phyloP scores from a whole-genome alignment of 2,888 invertebrate genomes.

The Therioaphis trifolii region DNA sequence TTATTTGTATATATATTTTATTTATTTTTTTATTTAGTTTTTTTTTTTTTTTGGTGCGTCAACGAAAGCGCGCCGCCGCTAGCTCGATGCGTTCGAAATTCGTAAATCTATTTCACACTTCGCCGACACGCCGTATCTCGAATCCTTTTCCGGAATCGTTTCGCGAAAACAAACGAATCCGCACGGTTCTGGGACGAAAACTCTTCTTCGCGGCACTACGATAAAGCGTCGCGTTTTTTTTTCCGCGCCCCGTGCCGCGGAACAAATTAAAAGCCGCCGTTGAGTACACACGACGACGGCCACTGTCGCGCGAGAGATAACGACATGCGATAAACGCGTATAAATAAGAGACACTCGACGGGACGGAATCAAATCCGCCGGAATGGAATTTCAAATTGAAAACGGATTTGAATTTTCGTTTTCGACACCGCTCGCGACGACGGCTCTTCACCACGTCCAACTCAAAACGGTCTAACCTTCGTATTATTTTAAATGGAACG shows the following conservation, averaged over 20 bases:
- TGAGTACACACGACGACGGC: background rate
- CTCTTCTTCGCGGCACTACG: background rate
- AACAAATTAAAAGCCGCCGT: constrained; percentile 20
- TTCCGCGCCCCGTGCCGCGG: background rate
- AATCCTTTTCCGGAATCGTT: constrained; percentile 11
- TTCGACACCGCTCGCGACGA: background rate
- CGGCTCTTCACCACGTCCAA: background rate
- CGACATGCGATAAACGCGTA: background rate
- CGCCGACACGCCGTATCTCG: background rate
- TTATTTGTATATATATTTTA: background rate
- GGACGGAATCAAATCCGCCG: background rate
- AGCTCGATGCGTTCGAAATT: background rate
- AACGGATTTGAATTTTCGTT: background rate
- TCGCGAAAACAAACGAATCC: background rate
- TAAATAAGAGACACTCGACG: background rate
- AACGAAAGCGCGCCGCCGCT: background rate
- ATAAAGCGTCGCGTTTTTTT: no score
- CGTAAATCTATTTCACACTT: background rate
- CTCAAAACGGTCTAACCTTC: background rate
- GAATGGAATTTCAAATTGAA: background rate
- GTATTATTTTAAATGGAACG: background rate
- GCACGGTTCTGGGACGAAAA: background rate
- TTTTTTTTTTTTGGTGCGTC: no score
- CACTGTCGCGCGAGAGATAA: background rate
- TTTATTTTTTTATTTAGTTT: no score